phyloP scores from a whole-genome alignment of 2,888 invertebrate species.

The Aleiodes alternator region DNA sequence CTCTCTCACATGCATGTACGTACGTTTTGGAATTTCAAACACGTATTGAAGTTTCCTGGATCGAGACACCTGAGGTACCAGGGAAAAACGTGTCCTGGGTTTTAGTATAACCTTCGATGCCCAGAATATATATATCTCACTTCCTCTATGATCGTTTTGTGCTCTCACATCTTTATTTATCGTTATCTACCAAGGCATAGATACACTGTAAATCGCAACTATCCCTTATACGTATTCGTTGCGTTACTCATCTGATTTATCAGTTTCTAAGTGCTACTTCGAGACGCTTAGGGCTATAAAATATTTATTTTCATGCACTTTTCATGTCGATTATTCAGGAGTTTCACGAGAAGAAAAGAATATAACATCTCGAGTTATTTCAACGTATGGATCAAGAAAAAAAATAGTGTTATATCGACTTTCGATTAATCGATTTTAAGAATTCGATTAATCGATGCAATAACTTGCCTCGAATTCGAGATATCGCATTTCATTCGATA shows the following conservation, averaged over 20 bases:
- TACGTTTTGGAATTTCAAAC: slow-evolving; percentile 68
- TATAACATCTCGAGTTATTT: too few relatives aligned
- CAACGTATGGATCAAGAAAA: too few relatives aligned
- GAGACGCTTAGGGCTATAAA: background rate
- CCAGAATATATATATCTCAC: slow-evolving; percentile 30
- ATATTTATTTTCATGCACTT: slow-evolving; percentile 3
- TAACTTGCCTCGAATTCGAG: too few relatives aligned
- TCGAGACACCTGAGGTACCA: slow-evolving; percentile 66
- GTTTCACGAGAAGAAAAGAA: too few relatives aligned
- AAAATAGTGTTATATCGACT: too few relatives aligned
- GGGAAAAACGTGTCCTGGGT: slow-evolving; percentile 55
- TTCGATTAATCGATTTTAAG: too few relatives aligned
- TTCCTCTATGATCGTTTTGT: slow-evolving; percentile 39
- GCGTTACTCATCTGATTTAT: slow-evolving; percentile 36
- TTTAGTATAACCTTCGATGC: slow-evolving; percentile 41
- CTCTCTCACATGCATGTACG: too few relatives aligned
- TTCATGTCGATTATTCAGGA: background rate
- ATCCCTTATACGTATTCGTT: slow-evolving; percentile 27
- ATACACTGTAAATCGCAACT: slow-evolving; percentile 27
- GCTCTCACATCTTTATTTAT: slow-evolving; percentile 36
- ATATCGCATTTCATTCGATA: too few relatives aligned
- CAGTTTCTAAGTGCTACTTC: slow-evolving; percentile 2
- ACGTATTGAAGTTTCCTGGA: slow-evolving; percentile 68
- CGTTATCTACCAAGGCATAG: background rate
- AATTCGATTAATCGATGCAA: too few relatives aligned